phyloP scores from a whole-genome alignment of 1,140 invertebrate species.

The Rhysida immarginata region DNA sequence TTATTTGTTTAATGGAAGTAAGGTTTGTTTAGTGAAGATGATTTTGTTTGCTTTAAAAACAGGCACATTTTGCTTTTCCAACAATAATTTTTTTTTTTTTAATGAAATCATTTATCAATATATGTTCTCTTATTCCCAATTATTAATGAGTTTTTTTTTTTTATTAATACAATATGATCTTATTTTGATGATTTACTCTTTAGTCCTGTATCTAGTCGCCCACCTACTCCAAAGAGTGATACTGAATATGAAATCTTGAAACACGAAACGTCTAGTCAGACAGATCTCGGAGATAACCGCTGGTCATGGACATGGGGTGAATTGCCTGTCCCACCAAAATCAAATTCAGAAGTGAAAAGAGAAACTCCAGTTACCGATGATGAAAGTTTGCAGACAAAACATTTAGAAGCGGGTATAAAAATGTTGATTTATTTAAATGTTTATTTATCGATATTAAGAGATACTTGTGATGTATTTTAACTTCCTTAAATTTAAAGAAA shows the following conservation, averaged over 20 bases:
- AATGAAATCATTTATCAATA: too few species aligned
- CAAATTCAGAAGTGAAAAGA: background rate
- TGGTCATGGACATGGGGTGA: conserved; percentile 92
- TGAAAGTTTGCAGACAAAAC: conserved; percentile 13
- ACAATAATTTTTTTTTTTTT: too few species aligned
- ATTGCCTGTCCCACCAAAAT: conserved; percentile 42
- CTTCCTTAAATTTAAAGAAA: too few species aligned
- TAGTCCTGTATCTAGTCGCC: conserved; percentile 48
- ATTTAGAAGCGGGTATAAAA: conserved; percentile 13
- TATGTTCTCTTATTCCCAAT: conserved; percentile 6
- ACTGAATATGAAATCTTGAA: conserved; percentile 67
- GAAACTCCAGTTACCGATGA: conserved; percentile 18
- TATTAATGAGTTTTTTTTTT: conserved; percentile 6
- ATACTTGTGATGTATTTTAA: too few species aligned
- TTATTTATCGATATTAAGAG: too few species aligned
- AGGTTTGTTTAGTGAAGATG: too few species aligned
- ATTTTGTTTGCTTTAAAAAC: too few species aligned
- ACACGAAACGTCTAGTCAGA: conserved; percentile 18
- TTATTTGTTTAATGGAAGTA: too few species aligned
- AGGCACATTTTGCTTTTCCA: too few species aligned
- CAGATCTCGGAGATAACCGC: conserved; percentile 20
- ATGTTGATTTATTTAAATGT: too few species aligned
- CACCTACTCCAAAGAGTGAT: conserved; percentile 75
- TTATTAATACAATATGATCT: background rate
- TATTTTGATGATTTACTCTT: background rate